Conservation (phyloP, 2,888 invertebrate genomes). For the Morpho helenor region DNA sequence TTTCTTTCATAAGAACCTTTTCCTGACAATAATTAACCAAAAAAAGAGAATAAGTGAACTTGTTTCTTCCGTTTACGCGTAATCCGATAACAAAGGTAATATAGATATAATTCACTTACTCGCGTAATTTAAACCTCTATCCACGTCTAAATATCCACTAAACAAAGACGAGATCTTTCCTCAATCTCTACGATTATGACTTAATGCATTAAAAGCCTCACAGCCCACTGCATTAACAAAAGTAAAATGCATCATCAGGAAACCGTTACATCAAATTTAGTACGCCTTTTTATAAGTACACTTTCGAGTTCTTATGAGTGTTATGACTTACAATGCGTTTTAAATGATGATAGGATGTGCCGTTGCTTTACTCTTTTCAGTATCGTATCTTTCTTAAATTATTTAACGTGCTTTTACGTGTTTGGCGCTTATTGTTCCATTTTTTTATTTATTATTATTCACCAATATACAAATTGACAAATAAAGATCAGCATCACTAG, state of each 20-base stretch:
- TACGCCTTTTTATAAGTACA: constrained; percentile 17
- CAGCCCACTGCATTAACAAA: constrained; percentile 21
- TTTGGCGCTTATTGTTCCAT: too few species aligned
- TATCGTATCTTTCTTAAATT: neutral
- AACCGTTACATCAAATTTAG: constrained; percentile 17
- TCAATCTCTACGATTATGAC: constrained; percentile 17
- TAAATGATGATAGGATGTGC: neutral
- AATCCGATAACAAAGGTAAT: too few species aligned
- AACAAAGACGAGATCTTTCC: constrained; percentile 6
- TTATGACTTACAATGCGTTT: constrained; percentile 29
- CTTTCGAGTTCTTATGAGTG: constrained; percentile 31
- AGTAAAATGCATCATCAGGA: constrained; percentile 18
- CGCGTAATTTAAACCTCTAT: neutral
- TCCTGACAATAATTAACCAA: too few species aligned
- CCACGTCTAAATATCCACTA: constrained; percentile 2
- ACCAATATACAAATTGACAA: too few species aligned
- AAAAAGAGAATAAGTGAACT: too few species aligned
- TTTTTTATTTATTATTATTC: too few species aligned
- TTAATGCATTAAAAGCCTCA: constrained; percentile 21
- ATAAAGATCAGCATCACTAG: too few species aligned
- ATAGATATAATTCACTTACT: too few species aligned
- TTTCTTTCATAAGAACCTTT: too few species aligned
- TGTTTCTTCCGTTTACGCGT: too few species aligned
- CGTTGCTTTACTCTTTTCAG: constrained; percentile 1
- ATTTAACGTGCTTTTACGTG: too few species aligned